These are phyloP conservation scores for Brachystomella parvula DNA, from an alignment of 1,140 invertebrate species.

Conservation along the genomic window DNA sequence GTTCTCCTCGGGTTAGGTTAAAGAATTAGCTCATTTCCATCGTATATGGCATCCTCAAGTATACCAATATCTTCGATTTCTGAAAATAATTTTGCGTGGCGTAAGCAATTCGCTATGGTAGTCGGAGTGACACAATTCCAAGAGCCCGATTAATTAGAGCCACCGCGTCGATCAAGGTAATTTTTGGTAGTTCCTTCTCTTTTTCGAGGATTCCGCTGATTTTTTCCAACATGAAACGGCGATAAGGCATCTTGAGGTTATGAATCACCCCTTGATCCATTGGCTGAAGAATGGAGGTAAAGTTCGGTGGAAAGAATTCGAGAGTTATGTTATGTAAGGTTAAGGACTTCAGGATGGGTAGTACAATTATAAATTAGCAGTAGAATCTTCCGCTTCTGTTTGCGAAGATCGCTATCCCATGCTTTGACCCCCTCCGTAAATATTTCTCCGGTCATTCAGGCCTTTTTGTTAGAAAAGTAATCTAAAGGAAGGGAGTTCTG, in stretches of 20 bases:
- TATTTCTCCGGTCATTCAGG: slow-evolving; percentile 39
- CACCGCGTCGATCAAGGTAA: not conserved
- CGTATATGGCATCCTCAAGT: not conserved
- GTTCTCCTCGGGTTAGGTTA: not conserved
- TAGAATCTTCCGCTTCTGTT: slow-evolving; percentile 44
- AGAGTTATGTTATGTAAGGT: slow-evolving; percentile 42
- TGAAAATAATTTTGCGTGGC: not conserved
- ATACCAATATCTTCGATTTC: not conserved
- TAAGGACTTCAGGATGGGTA: slow-evolving; percentile 40
- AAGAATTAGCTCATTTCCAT: not conserved
- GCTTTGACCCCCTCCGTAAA: slow-evolving; percentile 27
- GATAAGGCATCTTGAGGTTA: slow-evolving; percentile 35
- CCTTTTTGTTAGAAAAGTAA: slow-evolving; percentile 32
- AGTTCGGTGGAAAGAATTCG: slow-evolving; percentile 45
- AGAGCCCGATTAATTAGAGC: not conserved
- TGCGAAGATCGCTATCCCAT: slow-evolving; percentile 1
- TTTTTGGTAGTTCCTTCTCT: not conserved
- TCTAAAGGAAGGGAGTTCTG: slow-evolving; percentile 22
- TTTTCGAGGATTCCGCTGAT: not conserved
- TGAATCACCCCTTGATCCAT: slow-evolving; percentile 47
- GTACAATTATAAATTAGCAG: slow-evolving; percentile 47
- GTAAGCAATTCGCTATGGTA: not conserved
- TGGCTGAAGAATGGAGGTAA: slow-evolving; percentile 44
- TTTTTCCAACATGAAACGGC: not conserved
- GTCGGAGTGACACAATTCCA: not conserved